Evolutionary conservation across 2,797 vertebrate species (phyloP).

Genomic region (Borostomias antarcticus): DNA sequence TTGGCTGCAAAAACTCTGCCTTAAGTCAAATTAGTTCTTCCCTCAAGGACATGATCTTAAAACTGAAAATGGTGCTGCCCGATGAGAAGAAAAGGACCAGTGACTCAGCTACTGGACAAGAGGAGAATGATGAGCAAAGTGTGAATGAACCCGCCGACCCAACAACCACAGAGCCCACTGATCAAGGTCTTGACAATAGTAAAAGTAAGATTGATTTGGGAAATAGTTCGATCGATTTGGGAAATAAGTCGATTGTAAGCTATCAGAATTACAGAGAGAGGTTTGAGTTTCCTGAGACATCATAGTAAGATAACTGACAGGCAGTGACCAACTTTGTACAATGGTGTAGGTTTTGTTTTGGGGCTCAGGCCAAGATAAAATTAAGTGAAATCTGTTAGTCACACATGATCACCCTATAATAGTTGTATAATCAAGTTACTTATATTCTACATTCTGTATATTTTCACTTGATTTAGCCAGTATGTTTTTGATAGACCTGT

Average conservation of each 20-base stretch:
- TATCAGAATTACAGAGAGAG: slow-evolving; percentile 28
- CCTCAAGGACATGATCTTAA: slow-evolving; percentile 54
- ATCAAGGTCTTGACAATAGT: not conserved
- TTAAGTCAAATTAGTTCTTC: slow-evolving; percentile 45
- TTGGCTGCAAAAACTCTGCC: slow-evolving; percentile 60
- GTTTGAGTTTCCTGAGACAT: slow-evolving; percentile 17
- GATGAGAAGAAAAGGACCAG: not conserved
- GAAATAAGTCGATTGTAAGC: not conserved
- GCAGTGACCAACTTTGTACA: too few species aligned
- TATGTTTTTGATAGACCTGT: too few species aligned
- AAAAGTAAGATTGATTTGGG: not conserved
- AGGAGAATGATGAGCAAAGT: slow-evolving; percentile 3
- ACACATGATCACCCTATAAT: too few species aligned
- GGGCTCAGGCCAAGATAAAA: too few species aligned
- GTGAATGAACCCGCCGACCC: not conserved
- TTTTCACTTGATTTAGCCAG: too few species aligned
- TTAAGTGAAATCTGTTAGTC: too few species aligned
- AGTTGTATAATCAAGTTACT: too few species aligned
- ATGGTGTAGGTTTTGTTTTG: too few species aligned
- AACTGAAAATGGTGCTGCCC: slow-evolving; percentile 72
- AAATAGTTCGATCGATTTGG: not conserved
- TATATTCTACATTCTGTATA: too few species aligned
- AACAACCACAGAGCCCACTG: not conserved
- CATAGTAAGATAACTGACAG: not conserved
- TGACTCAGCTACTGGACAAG: not conserved